Percentiles rank a stretch among this genome's conserved stretches.
Conservation (phyloP, 1,140 invertebrate species). For the Wiebesia pumilae region DNA sequence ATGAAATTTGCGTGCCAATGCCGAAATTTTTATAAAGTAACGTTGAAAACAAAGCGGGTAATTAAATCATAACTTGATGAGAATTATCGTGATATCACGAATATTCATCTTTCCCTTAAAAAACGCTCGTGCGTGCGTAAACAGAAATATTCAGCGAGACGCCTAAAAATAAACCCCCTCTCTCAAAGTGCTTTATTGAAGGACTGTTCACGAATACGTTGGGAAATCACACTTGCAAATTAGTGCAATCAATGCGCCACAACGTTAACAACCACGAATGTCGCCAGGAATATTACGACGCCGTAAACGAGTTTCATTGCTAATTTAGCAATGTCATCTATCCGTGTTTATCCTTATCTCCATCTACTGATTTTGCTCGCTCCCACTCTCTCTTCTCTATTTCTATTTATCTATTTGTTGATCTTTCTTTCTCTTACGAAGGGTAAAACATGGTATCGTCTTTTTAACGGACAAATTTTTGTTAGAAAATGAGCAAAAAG, state of each 20-base stretch:
- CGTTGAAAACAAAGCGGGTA: neutral
- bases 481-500: too few relatives aligned
- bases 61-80: conserved; percentile 28
- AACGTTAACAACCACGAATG: conserved; percentile 44
- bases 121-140: neutral
- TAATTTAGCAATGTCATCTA: conserved; percentile 59
- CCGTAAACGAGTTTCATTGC: conserved; percentile 54
- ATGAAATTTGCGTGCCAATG: neutral
- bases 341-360: neutral
- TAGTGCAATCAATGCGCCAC: conserved; percentile 47
- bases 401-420: neutral
- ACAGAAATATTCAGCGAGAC: conserved; percentile 26
- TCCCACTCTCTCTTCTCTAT: neutral
- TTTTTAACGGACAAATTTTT: too few relatives aligned
- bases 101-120: conserved; percentile 17
- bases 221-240: conserved; percentile 46
- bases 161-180: conserved; percentile 41
- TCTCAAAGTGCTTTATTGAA: neutral
- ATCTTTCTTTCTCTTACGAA: neutral
- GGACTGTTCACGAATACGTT: neutral
- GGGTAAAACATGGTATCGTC: too few relatives aligned
- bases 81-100: conserved; percentile 35
- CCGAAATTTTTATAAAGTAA: neutral
- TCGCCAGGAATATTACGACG: conserved; percentile 43
- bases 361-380: neutral